Evolutionary conservation across 2,888 invertebrate species (phyloP).

Genomic region (Brenthis daphne): DNA sequence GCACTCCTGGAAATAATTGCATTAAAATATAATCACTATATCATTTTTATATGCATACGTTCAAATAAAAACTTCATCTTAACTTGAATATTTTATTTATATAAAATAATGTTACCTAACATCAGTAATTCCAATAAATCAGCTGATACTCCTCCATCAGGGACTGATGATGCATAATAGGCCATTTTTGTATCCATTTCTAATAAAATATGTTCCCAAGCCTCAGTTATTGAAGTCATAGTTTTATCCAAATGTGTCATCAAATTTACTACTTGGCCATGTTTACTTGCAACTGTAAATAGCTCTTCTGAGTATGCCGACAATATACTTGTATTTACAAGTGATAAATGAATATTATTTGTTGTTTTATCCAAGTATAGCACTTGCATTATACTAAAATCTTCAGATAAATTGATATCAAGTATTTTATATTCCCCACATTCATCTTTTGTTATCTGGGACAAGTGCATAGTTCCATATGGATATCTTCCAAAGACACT

Average conservation of each 20-base stretch:
- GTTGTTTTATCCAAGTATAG: constrained; percentile 79
- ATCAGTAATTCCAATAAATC: constrained; percentile 95
- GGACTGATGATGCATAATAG: constrained; percentile 91
- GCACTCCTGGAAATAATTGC: constrained; percentile 72
- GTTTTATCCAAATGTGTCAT: constrained; percentile 88
- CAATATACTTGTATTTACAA: constrained; percentile 83
- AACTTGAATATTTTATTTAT: background rate
- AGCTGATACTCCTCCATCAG: constrained; percentile 92
- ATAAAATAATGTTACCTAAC: constrained; percentile 81
- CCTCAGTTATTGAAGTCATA: constrained; percentile 91
- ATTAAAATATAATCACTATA: background rate
- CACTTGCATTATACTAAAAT: constrained; percentile 87
- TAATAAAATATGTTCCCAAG: constrained; percentile 96
- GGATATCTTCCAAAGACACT: constrained; percentile 93
- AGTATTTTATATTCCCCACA: constrained; percentile 82
- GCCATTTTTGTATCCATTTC: constrained; percentile 97
- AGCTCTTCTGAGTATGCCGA: constrained; percentile 86
- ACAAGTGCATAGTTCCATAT: constrained; percentile 86
- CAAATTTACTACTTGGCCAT: constrained; percentile 87
- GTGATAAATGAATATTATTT: constrained; percentile 70
- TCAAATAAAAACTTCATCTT: background rate
- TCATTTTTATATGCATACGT: background rate
- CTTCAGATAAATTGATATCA: constrained; percentile 86
- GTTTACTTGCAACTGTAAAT: constrained; percentile 87
- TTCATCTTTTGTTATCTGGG: constrained; percentile 80